Evolutionary conservation across 2,113 vertebrate genomes (phyloP).

Genomic region (Turdus rufiventris): DNA sequence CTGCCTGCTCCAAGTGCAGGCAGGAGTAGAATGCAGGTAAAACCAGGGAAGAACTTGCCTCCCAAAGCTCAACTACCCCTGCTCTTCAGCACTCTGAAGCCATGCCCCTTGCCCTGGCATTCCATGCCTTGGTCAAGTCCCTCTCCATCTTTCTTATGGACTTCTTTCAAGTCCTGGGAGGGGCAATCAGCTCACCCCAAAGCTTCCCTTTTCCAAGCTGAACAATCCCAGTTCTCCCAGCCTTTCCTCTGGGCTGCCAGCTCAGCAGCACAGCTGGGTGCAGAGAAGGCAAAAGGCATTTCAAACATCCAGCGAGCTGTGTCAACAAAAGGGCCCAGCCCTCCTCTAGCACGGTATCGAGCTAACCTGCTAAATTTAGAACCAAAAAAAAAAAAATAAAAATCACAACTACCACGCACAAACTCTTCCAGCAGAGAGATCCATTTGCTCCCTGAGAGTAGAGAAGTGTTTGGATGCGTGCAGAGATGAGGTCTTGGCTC

Average conservation of each 20-base stretch:
- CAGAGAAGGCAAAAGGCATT: not conserved
- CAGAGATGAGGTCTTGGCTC: not conserved
- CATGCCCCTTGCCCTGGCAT: not conserved
- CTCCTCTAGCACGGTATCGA: not conserved
- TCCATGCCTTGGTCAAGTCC: not conserved
- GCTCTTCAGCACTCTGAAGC: not conserved
- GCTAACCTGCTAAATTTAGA: not conserved
- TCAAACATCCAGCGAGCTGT: not conserved
- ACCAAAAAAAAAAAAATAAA: not conserved
- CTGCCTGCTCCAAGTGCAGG: not conserved
- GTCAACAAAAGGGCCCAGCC: not conserved
- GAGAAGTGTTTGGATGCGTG: not conserved
- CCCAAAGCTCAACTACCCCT: not conserved
- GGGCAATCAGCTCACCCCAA: accelerated
- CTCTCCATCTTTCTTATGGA: not conserved
- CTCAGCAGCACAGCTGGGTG: not conserved
- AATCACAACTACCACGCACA: not conserved
- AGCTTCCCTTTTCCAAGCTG: not conserved
- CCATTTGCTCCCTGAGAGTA: not conserved
- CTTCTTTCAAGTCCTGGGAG: not conserved
- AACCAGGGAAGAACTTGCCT: not conserved
- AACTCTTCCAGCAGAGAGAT: not conserved
- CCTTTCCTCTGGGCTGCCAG: not conserved
- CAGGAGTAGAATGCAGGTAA: accelerated
- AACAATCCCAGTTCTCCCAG: not conserved